Base-by-base conservation (phyloP, 2,113 vertebrate genomes). In the Pandion haliaetus region DNA sequence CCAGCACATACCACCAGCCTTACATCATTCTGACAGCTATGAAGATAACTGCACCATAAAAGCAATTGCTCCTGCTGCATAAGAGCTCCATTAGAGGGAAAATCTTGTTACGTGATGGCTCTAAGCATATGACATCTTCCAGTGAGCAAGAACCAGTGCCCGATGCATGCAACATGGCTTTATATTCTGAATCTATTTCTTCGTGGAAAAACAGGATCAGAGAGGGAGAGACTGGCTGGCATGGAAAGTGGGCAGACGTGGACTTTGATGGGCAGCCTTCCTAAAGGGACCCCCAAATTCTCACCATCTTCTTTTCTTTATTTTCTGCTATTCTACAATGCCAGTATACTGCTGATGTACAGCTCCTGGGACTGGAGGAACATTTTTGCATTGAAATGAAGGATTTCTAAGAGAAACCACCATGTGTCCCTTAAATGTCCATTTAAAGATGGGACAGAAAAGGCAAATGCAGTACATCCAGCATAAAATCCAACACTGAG, bases 271-370 rank as follows among this genome's bases (percentile, higher is more conserved):
- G 63, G 47, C 34, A 90, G 38, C 54, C 63, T 92, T 90, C 63
- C 95, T 73, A 61, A 78, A 83, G n/a, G 32, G 67, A 72, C 20
- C 38, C 65, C 24, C 55, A 77, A 40, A 80, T 84, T 91, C 49
- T 85, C 67, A 78, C 13, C 1, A 1, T 76, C 40, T 26, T 86
- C 44, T 83, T 81, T 81, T 54, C 28, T 49, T 84, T 83, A 67
- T 79, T 91, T 97, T 82, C 84, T 96, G 93, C 83, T 94, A 79
- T 93, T 78, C 85, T 85, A n/a, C 66, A 89, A 77, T 91, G 86
- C 87, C 76, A 81, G 47, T 49, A 29, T 82, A 69, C 76, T 86
- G 81, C 82, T 52, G 88, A 93, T 70, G 69, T 79, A 88, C 82
- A 28, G 74, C 90, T 96, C 69, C 92, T 91, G 97, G 82, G 82